These are phyloP conservation scores for Papilio elwesi DNA, from an alignment of 2,888 invertebrate genomes.

Conservation along the genomic window DNA sequence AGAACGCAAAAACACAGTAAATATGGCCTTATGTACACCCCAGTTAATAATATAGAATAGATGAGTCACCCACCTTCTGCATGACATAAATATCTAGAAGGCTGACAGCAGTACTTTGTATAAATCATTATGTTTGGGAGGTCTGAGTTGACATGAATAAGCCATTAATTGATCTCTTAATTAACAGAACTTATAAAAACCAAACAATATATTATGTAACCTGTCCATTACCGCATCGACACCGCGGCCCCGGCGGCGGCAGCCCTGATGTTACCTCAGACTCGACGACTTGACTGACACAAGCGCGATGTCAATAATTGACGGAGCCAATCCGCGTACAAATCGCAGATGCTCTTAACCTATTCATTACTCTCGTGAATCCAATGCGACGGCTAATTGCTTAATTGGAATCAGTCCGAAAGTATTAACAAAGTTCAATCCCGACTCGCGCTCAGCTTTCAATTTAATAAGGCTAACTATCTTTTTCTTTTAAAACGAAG, in stretches of 20 bases:
- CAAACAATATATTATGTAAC: not conserved
- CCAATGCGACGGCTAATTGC: conserved; percentile 4
- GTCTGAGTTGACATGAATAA: not conserved
- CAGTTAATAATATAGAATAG: no score
- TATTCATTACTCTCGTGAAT: conserved; percentile 33
- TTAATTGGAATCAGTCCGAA: conserved; percentile 14
- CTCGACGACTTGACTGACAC: conserved; percentile 26
- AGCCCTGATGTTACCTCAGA: conserved; percentile 4
- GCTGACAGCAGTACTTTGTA: no score
- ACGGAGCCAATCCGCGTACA: conserved; percentile 33
- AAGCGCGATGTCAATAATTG: conserved; percentile 22
- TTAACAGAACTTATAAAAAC: not conserved
- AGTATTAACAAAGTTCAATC: conserved; percentile 16
- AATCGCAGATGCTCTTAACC: conserved; percentile 29
- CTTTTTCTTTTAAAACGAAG: conserved; percentile 16
- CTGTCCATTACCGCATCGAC: conserved; percentile 7
- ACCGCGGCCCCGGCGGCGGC: not conserved
- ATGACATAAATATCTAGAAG: no score
- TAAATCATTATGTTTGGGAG: no score
- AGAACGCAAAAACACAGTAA: no score
- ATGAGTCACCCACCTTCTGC: no score
- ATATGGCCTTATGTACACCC: no score
- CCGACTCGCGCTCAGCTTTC: not conserved
- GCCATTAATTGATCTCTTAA: not conserved
- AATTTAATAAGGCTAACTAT: conserved; percentile 7